These are phyloP conservation scores for Cremastinae sp. DNA, from an alignment of 2,888 invertebrate genomes.

Conservation along the genomic window DNA sequence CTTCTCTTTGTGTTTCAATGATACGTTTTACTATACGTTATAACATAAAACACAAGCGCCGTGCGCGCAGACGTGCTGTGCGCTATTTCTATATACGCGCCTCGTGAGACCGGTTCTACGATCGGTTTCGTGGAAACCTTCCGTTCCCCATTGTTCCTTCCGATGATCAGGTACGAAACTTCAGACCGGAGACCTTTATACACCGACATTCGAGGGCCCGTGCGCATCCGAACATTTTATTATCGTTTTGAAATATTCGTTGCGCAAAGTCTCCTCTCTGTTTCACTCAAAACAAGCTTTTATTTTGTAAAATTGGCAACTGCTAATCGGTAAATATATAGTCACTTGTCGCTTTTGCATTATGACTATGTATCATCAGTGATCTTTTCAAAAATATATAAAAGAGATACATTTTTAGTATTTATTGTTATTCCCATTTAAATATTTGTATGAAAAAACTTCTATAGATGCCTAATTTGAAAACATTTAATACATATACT, in stretches of 20 bases:
- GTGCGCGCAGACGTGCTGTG: neutral
- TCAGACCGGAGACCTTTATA: constrained; percentile 21
- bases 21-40: constrained; percentile 20
- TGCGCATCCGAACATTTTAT: neutral
- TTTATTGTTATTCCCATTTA: too few species aligned
- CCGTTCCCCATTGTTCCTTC: constrained; percentile 56
- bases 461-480: too few species aligned
- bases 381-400: too few species aligned
- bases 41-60: neutral
- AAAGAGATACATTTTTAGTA: too few species aligned
- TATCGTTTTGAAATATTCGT: neutral
- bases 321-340: too few species aligned
- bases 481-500: too few species aligned
- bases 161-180: constrained; percentile 56
- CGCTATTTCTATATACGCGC: constrained; percentile 35
- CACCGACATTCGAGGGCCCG: neutral
- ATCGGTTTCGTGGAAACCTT: constrained; percentile 59
- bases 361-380: too few species aligned
- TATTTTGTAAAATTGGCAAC: too few species aligned
- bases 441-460: too few species aligned
- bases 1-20: constrained; percentile 1
- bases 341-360: too few species aligned
- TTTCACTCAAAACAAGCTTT: too few species aligned
- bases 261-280: too few species aligned
- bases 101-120: constrained; percentile 58